Base-by-base conservation (phyloP, 1,140 invertebrate species). In the Sarcophaga peregrina region DNA sequence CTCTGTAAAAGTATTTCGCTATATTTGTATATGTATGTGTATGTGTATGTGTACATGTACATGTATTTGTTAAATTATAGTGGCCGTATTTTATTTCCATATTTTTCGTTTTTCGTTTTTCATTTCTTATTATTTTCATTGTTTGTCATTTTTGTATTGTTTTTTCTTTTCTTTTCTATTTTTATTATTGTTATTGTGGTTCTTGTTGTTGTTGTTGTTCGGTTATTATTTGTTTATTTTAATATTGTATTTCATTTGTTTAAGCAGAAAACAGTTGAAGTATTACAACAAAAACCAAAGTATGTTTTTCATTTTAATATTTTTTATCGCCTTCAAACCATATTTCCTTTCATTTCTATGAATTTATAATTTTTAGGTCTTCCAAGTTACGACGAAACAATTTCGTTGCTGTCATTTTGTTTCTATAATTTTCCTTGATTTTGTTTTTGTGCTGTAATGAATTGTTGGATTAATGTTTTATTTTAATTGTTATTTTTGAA, bases 101-200 rank as follows among this genome's bases (percentile, higher is more conserved):
- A 73, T 68, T 74, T 84, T 81, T 80, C 52, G n/a, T 81, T 82
- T 73, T 82, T 84, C 82, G 81, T 75, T 37, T 37, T 37, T 37
- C 25, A 2, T 37, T 37, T 37, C 25, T 37, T 62, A 78, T 78
- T 84, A 58, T 83, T 37, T 50, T 46, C 68, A 74, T 82, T 87
- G 85, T 89, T 88, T 89, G 86, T 87, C 87, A 86, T 87, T 48
- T 74, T 83, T 82, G 62, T 48, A 17, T 78, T 82, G 68, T 82
- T 83, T 76, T 82, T 76, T n/a, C n/a, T 37, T 37, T 37, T 37
- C 25, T 2, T 37, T 37, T 37, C 25, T 37, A 25, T 25, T 72
- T 84, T 20, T 83, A 11, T n/a, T 17, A 46, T 81, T 87, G 85
- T 89, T 87, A 87, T 87, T 87, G 72, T 74, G 9, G 5, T 72